These are phyloP conservation scores for Acholoe squamosa DNA, from an alignment of 2,888 invertebrate species.

Conservation along the genomic window DNA sequence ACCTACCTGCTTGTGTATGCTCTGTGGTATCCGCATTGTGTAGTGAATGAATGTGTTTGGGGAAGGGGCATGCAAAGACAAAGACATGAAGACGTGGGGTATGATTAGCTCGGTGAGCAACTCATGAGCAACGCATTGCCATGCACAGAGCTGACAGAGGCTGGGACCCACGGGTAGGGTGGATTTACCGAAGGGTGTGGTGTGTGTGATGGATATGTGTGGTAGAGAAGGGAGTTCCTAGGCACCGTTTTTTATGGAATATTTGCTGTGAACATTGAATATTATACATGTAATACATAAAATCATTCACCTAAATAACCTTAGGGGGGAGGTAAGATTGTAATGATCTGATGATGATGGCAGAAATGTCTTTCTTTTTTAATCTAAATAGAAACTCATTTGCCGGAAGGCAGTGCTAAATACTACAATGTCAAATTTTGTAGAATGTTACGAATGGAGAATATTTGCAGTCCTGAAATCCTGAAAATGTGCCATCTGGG, in stretches of 20 bases:
- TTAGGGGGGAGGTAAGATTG: too few species aligned
- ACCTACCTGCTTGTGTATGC: constrained; percentile 42
- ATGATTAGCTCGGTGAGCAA: background rate
- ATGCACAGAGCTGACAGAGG: constrained; percentile 3
- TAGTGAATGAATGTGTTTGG: constrained; percentile 37
- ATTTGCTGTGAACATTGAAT: background rate
- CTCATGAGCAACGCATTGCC: background rate
- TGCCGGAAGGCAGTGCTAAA: too few species aligned
- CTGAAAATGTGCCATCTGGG: too few species aligned
- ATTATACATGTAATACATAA: too few species aligned
- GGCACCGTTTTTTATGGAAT: background rate
- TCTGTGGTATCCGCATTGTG: constrained; percentile 25
- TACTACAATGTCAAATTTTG: too few species aligned
- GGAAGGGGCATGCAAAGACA: constrained; percentile 52
- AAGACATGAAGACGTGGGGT: constrained; percentile 8
- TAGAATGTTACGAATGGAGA: too few species aligned
- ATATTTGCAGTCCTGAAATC: too few species aligned
- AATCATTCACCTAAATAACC: too few species aligned
- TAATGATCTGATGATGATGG: too few species aligned
- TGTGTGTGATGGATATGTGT: background rate
- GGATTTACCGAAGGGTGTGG: background rate
- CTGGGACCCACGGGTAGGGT: background rate
- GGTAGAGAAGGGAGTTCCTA: background rate
- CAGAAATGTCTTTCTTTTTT: too few species aligned
- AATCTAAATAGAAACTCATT: too few species aligned